Conservation (phyloP, 2,888 invertebrate genomes). For the Protodeltote pygarga region DNA sequence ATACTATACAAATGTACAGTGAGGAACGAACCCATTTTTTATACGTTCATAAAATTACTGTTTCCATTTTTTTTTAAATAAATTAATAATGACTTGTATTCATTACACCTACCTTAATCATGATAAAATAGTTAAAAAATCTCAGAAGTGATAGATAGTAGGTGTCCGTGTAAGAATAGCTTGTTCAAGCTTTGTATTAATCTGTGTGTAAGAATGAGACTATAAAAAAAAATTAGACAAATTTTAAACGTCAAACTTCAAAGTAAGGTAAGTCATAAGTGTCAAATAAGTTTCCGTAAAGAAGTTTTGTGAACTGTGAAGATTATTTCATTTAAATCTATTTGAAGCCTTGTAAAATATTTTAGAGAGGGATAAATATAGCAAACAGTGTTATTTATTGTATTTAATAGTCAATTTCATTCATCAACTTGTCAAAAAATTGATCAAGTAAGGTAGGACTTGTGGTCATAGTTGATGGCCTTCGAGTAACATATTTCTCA, state of each 20-base stretch:
- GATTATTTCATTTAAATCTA: not conserved
- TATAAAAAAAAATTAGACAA: slow-evolving; percentile 16
- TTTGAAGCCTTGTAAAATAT: not conserved
- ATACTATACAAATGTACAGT: no score
- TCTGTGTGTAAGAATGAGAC: no score
- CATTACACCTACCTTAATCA: no score
- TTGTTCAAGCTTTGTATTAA: no score
- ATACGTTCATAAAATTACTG: no score
- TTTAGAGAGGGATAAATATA: not conserved
- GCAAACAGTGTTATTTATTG: not conserved
- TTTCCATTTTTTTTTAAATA: no score
- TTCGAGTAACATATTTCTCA: slow-evolving; percentile 80
- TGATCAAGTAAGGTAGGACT: slow-evolving; percentile 60
- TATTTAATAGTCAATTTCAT: slow-evolving; percentile 30
- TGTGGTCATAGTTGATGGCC: slow-evolving; percentile 72
- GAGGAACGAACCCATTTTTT: not conserved
- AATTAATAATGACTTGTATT: no score
- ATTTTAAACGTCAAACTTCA: slow-evolving; percentile 25
- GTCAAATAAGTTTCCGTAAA: slow-evolving; percentile 18
- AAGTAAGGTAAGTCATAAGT: not conserved
- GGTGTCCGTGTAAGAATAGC: no score
- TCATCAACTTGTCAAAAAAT: slow-evolving; percentile 31
- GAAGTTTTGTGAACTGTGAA: slow-evolving; percentile 16
- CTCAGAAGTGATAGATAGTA: no score
- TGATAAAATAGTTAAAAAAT: no score